Evolutionary conservation across 2,113 vertebrate species (phyloP), one percentile per base, ranked within the genome.

Genomic region (Aldabrachelys gigantea): DNA sequence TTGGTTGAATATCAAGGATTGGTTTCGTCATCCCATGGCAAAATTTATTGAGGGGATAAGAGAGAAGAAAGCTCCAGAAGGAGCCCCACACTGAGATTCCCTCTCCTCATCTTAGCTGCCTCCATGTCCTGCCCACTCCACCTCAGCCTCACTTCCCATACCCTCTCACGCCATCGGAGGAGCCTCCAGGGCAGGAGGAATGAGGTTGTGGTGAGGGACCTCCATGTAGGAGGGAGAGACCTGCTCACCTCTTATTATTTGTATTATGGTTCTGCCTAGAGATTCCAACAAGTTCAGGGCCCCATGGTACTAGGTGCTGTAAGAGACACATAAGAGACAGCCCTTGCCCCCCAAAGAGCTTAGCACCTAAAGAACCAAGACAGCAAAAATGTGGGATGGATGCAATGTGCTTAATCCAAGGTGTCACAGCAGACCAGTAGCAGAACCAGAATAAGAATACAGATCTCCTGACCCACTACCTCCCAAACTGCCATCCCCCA

Each of bases 161-260:
- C 16, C 17, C 35, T n/a, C 62, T n/a, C 35, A 69, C 19, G 35
- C 62, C 62, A 69, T 19, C n/a, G 62, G 62, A 69, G 14, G 31
- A 69, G 31, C 35, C 31, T 65, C 16, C 62, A 65, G 31, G 6
- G 62, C 31, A n/a, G 31, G 31, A 65, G 31, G 16, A 65, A 35
- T 65, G 35, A 35, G 16, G 35, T 35, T 65, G 62, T 65, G 62
- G 62, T 17, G 31, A 65, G 31, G 35, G 14, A 14, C 31, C 31
- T 65, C 4, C 22, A 50, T 0, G 0, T 24, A 82, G 65, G 44
- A 88, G 59, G 72, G 10, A 62, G 10, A 89, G 3, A 3, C 1
- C 1, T 53, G 25, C 27, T 91, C 62, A 41, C 16, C 21, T 21
- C 5, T 31, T 5, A 27, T 91, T 84, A 80, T 35, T 35, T n/a